Evolutionary conservation across 2,888 invertebrate genomes (phyloP).

Genomic region (Drepanosiphum platanoidis): DNA sequence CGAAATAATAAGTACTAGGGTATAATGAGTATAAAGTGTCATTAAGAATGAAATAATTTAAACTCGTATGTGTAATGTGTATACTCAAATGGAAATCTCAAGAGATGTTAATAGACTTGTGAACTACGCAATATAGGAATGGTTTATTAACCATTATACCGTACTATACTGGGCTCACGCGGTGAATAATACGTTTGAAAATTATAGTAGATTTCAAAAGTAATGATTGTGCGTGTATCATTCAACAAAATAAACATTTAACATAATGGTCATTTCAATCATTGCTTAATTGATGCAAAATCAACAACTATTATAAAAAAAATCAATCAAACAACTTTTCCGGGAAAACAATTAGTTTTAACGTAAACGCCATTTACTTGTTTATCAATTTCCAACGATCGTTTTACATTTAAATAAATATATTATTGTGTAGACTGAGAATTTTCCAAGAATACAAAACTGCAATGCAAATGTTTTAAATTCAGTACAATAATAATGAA

Average conservation of each 20-base stretch:
- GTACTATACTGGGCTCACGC: neutral
- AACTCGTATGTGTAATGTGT: neutral
- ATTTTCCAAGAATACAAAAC: neutral
- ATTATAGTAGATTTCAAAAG: neutral
- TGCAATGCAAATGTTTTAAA: neutral
- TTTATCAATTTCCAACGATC: neutral
- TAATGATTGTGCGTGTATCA: neutral
- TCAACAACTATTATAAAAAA: neutral
- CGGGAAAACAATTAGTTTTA: slow-evolving; percentile 17
- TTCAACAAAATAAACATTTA: neutral
- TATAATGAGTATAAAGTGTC: neutral
- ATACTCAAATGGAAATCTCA: neutral
- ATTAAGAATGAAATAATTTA: neutral
- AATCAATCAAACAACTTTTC: slow-evolving; percentile 2
- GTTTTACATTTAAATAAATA: neutral
- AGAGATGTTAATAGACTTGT: neutral
- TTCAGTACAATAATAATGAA: too few relatives aligned
- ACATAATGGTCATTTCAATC: neutral
- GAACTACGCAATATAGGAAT: neutral
- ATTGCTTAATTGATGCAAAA: neutral
- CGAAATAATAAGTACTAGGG: neutral
- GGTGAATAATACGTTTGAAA: neutral
- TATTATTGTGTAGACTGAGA: neutral
- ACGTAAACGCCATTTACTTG: neutral
- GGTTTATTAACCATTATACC: neutral